Evolutionary conservation across 2,888 invertebrate genomes (phyloP), one percentile per base, ranked within the genome.

Genomic region (Ormyrus nitidulus): DNA sequence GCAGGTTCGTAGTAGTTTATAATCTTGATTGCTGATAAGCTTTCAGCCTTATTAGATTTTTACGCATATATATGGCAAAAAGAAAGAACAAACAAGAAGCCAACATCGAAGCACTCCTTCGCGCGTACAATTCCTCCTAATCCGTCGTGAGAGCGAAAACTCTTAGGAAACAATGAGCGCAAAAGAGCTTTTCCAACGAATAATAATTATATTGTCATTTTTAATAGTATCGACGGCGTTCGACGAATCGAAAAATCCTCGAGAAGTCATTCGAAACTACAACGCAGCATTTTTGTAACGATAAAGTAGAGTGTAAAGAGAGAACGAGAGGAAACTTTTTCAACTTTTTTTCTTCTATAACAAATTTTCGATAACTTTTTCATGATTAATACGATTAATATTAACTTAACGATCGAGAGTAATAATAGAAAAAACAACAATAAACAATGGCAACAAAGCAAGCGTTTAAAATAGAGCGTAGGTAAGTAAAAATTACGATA

Each of bases 41-140:
- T 83, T 82, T 81, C 82, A 82, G 83, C 82, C 82, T 83, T 82
- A 83, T 74, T 81, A 83, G 82, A 81, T 83, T 83, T 82, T 82
- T 83, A 83, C 72, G 81, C 81, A 68, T 82, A 71, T 6, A 54
- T 44, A 6, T 70, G 68, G n/a, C 54, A 70, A 5, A 44, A 51
- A 48, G 13, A 68, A 10, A 49, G 10, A 62, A 34, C 56, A 44
- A 49, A 44, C 1, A 53, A 66, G 46, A 51, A 54, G 11, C 46
- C 44, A 58, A 77, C 77, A 74, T 81, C 69, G 77, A 79, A 79
- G 10, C 48, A 49, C 62, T 59, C 19, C 59, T 48, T 54, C 19
- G 75, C 58, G 53, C 34, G 6, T 58, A 19, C 19, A 46, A 56
- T 75, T 74, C 48, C 68, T 74, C 54, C 49, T 19, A 49, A 53